These are phyloP conservation scores for Dendroctonus ponderosae DNA, from an alignment of 1,140 invertebrate species.

Conservation along the genomic window DNA sequence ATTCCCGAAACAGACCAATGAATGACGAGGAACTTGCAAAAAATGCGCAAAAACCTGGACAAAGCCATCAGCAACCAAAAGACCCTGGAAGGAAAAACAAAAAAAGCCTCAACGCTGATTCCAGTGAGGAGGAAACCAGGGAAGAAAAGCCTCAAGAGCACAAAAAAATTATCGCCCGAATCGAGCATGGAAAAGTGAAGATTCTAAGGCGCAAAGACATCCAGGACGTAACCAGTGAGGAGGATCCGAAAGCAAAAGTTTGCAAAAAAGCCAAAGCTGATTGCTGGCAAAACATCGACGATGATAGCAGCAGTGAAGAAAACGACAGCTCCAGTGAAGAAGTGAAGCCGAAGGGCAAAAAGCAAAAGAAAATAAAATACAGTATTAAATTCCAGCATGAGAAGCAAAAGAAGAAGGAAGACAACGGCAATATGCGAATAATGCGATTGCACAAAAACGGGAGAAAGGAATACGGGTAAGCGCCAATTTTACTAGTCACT, in stretches of 20 bases:
- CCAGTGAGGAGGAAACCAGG: neutral
- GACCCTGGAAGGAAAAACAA: neutral
- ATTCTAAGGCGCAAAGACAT: constrained; percentile 19
- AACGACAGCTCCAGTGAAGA: constrained; percentile 6
- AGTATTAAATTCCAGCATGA: constrained; percentile 33
- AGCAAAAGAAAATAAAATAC: constrained; percentile 19
- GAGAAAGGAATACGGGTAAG: constrained; percentile 24
- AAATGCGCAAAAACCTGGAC: no score
- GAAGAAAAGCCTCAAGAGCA: neutral
- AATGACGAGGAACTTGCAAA: no score
- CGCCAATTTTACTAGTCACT: no score
- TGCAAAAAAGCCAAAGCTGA: constrained; percentile 2
- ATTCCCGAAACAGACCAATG: no score
- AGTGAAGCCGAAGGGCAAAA: constrained; percentile 9
- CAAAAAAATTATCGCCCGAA: constrained; percentile 25
- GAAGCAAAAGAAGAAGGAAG: constrained; percentile 24
- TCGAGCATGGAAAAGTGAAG: constrained; percentile 29
- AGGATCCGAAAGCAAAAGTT: constrained; percentile 2
- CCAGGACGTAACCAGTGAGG: constrained; percentile 1
- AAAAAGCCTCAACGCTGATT: neutral
- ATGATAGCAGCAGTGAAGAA: neutral
- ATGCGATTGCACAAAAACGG: constrained; percentile 31
- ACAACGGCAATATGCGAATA: constrained; percentile 13
- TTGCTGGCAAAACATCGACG: neutral
- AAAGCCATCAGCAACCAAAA: no score